Percentiles rank a stretch among this genome's conserved stretches.
Evolutionary conservation across 1,140 invertebrate species (phyloP).

Genomic region (Homalodisca vitripennis): DNA sequence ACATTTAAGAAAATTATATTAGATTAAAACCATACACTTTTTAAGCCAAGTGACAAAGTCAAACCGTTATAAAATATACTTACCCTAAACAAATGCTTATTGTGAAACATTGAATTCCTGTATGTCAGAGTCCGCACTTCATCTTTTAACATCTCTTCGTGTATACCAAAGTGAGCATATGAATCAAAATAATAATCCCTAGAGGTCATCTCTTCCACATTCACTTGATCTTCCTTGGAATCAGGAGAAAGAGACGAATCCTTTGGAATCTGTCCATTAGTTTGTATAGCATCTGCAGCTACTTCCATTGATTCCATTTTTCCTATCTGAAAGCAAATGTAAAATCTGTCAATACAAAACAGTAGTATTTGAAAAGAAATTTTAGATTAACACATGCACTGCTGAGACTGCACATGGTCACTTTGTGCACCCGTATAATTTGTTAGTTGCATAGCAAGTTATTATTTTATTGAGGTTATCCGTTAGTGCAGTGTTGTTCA

Average conservation of each 20-base stretch:
- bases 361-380: no score
- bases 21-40: not conserved
- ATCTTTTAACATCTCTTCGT: constrained; percentile 99
- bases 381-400: no score
- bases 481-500: no score
- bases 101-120: constrained; percentile 98
- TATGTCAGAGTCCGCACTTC: constrained; percentile 98
- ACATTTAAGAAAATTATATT: constrained; percentile 30
- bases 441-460: no score
- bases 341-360: no score
- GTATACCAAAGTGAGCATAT: constrained; percentile 99
- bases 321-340: not conserved
- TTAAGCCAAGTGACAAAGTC: not conserved
- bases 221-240: constrained; percentile 29
- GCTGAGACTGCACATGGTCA: no score
- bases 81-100: constrained; percentile 96
- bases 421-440: no score
- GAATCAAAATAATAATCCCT: constrained; percentile 98
- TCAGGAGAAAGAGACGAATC: not conserved
- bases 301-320: not conserved
- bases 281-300: not conserved
- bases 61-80: no score
- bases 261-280: not conserved
- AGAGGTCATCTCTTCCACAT: constrained; percentile 89
- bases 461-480: no score